Evolutionary conservation across 37 sponge, comb jelly and placozoan genomes (phyloP).

Genomic region (Trichoplax adhaerens): DNA sequence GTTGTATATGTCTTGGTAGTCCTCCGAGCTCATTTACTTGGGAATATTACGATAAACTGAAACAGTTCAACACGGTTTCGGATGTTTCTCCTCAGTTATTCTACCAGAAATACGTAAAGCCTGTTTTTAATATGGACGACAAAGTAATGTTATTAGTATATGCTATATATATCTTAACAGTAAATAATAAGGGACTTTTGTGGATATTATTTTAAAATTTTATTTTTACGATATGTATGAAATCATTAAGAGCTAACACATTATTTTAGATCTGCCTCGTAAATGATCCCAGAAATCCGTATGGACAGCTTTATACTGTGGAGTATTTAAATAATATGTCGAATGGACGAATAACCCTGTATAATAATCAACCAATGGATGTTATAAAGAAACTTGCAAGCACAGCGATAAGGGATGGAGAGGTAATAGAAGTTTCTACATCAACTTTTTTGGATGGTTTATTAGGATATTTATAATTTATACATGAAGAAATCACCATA

Average conservation of each 20-base stretch:
- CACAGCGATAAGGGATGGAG: constrained; percentile 6
- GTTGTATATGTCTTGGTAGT: constrained; percentile 14
- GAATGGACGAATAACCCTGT: constrained; percentile 16
- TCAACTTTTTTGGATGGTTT: too few relatives aligned
- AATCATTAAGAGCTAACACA: neutral
- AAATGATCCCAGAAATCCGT: constrained; percentile 25
- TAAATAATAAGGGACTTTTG: neutral
- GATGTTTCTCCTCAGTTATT: constrained; percentile 12
- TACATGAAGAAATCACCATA: too few relatives aligned
- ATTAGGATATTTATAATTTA: too few relatives aligned
- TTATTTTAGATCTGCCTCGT: constrained; percentile 21
- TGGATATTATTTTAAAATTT: neutral
- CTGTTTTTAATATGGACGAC: constrained; percentile 15
- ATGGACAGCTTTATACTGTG: constrained; percentile 22
- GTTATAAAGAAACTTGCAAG: constrained; percentile 13
- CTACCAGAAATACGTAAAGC: constrained; percentile 11
- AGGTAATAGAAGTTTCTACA: neutral
- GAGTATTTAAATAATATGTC: constrained; percentile 25
- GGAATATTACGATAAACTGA: constrained; percentile 17
- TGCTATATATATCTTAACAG: neutral
- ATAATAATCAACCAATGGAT: constrained; percentile 19
- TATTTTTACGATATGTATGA: neutral
- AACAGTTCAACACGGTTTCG: neutral
- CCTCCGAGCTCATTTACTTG: constrained; percentile 16
- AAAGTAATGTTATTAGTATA: neutral